Base-by-base conservation (phyloP, 2,113 vertebrate species). In the Amazona vittata region DNA sequence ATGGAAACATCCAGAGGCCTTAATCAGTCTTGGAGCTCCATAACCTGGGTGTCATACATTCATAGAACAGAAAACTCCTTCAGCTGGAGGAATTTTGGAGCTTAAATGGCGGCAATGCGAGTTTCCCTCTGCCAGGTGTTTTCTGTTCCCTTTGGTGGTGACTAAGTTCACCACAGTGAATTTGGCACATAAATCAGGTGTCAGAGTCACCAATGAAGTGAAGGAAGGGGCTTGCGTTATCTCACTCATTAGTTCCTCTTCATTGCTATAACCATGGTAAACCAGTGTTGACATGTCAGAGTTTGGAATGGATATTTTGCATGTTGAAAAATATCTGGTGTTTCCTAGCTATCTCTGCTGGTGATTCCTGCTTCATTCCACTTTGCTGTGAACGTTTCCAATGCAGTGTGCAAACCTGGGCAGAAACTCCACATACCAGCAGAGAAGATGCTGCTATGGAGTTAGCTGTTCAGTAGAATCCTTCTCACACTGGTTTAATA, bases 401-500 rank as follows among this genome's bases (percentile, higher is more conserved):
- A 6, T 50, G 14, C 33, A 29, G 8, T 25, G 9, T 91, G 41
- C 43, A 41, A 86, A 44, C 35, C 55, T 44, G 25, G 39, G 49
- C 28, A n/a, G 55, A 83, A 25, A 17, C 33, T 64, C 39, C 20
- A 6, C 14, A 5, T 10, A 62, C 25, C 50, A 37, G 50, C 35
- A 55, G 46, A 41, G 41, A 55, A 70, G 50, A 50, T 0, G 11
- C 25, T 79, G 46, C 28, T 0, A 6, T 71, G 33, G 37, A 65
- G 41, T 62, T 70, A 69, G 50, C 37, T 95, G 9, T 67, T 92
- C 50, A 78, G 5, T 67, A 37, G 21, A 60, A 50, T 93, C 44
- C n/a, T 83, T 90, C 33, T 49, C 83, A 60, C 69, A 53, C 29
- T 94, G 52, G 49, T 94, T 95, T 96, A 79, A 75, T 60, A 93